A percentile compares a stretch with the other conserved stretches of the same genome.
Evolutionary conservation across 2,797 vertebrate species (phyloP).

Genomic region (Halcyon leucocephala): DNA sequence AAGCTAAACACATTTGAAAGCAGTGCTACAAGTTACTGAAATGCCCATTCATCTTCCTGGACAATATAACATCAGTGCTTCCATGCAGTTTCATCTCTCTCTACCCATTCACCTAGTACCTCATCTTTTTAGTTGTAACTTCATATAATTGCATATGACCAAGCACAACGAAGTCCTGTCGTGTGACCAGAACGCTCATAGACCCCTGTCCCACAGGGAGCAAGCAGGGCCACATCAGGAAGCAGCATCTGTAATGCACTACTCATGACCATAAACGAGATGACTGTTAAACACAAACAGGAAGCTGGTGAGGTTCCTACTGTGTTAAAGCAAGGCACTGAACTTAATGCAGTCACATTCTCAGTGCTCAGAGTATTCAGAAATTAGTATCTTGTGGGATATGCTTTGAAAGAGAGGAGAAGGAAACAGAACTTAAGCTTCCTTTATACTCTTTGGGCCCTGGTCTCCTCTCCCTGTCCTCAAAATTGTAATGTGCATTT

Average conservation of each 20-base stretch:
- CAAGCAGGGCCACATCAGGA: neutral
- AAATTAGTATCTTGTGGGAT: neutral
- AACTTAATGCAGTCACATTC: neutral
- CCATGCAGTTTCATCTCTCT: neutral
- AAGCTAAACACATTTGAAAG: neutral
- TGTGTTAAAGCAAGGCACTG: neutral
- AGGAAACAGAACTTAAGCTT: neutral
- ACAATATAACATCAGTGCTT: accelerated
- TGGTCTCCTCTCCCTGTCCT: neutral
- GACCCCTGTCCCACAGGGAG: neutral
- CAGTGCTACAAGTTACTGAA: neutral
- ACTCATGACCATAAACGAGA: neutral
- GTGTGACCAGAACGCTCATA: accelerated
- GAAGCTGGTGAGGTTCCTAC: neutral
- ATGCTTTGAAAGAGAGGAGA: neutral
- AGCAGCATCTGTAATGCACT: neutral
- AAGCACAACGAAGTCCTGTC: neutral
- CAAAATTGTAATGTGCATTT: neutral
- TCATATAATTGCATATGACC: neutral
- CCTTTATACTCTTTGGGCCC: neutral
- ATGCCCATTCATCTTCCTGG: neutral
- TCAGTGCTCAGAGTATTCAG: neutral
- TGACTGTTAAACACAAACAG: neutral
- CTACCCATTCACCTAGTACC: neutral
- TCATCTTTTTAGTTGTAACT: neutral